phyloP scores from a whole-genome alignment of 2,797 vertebrate species.

The Onychomys torridus region DNA sequence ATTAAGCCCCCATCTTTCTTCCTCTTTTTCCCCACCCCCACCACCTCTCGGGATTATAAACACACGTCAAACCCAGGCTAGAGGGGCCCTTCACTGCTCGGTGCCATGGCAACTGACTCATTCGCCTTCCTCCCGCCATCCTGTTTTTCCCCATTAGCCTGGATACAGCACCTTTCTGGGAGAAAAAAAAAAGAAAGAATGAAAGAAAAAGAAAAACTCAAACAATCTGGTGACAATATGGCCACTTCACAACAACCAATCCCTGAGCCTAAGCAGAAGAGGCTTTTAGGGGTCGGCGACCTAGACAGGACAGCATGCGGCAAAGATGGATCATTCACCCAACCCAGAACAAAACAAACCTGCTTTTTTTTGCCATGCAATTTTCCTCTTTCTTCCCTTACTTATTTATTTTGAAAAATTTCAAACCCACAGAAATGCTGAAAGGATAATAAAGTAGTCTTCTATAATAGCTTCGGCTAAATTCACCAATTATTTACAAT shows the following conservation, averaged over 20 bases:
- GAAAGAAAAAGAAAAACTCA: neutral
- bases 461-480: neutral
- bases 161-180: constrained; percentile 52
- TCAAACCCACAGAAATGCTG: neutral
- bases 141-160: constrained; percentile 2
- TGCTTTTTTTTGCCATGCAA: neutral
- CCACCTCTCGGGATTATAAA: constrained; percentile 61
- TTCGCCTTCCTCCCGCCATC: constrained; percentile 31
- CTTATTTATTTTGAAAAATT: constrained; percentile 13
- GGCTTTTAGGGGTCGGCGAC: neutral
- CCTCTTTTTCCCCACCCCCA: constrained; percentile 54
- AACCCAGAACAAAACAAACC: neutral
- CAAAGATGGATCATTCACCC: neutral
- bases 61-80: constrained; percentile 42
- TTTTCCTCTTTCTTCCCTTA: neutral
- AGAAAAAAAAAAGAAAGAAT: neutral
- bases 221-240: constrained; percentile 55
- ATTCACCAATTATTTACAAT: neutral
- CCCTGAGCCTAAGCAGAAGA: neutral
- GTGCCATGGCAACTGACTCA: constrained; percentile 70
- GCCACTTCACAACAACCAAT: constrained; percentile 5
- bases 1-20: constrained; percentile 71
- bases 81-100: constrained; percentile 50
- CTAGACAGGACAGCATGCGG: neutral
- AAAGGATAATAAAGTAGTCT: neutral